A percentile compares a stretch with the other conserved stretches of the same genome.
Evolutionary conservation across 1,140 invertebrate genomes (phyloP).

Genomic region (Dreissena polymorpha): DNA sequence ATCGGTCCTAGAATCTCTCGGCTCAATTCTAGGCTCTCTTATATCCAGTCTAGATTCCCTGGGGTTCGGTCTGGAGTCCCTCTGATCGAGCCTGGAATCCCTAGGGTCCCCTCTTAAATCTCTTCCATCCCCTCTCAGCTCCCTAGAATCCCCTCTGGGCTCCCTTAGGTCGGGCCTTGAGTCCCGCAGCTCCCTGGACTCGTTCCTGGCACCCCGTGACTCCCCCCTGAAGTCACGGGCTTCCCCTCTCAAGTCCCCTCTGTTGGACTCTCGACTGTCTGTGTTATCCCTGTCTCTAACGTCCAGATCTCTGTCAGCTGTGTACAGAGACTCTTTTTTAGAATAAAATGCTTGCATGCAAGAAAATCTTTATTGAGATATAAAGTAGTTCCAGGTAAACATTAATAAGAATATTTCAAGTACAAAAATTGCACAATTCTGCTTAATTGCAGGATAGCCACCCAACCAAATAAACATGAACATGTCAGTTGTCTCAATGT

Average conservation of each 20-base stretch:
- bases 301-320: background rate
- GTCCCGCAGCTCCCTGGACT: constrained; percentile 14
- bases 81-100: background rate
- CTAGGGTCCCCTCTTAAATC: constrained; percentile 23
- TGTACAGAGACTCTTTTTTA: too few species aligned
- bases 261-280: constrained; percentile 18
- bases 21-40: background rate
- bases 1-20: background rate
- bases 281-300: constrained; percentile 30
- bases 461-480: too few species aligned
- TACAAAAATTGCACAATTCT: too few species aligned
- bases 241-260: constrained; percentile 7
- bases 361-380: too few species aligned
- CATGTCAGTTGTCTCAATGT: too few species aligned
- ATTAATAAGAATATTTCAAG: too few species aligned
- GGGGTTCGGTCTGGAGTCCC: background rate
- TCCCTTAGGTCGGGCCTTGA: constrained; percentile 7
- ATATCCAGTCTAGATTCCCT: constrained; percentile 29
- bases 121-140: constrained; percentile 2
- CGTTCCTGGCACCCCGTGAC: constrained; percentile 13
- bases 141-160: background rate
- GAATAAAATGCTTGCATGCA: too few species aligned
- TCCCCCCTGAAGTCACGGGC: constrained; percentile 17
- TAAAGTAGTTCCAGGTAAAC: too few species aligned
- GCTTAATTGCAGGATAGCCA: too few species aligned